Conservation (phyloP, 2,113 vertebrate genomes). For the Poeciliopsis retropinna region DNA sequence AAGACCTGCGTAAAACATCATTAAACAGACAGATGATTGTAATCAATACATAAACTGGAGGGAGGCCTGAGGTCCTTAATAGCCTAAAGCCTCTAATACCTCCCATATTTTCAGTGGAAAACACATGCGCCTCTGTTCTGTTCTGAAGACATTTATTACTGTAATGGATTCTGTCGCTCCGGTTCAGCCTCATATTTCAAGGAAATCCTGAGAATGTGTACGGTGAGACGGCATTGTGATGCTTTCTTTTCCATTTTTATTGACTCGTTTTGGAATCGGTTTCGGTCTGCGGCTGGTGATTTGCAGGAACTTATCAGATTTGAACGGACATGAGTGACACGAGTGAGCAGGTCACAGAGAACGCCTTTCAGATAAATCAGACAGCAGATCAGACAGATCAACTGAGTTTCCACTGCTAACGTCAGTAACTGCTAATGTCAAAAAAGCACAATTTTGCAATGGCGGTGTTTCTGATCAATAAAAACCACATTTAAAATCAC, state of each 20-base stretch:
- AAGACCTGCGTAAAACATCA: constrained; percentile 29
- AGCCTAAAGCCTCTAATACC: constrained; percentile 12
- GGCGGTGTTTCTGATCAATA: too few species aligned
- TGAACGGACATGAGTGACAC: too few species aligned
- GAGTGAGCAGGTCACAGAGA: too few species aligned
- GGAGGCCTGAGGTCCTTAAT: constrained; percentile 4
- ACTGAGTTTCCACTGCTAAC: too few species aligned
- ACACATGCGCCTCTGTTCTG: background rate
- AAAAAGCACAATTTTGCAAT: too few species aligned
- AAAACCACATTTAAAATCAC: too few species aligned
- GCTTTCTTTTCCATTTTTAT: background rate
- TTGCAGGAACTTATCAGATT: background rate
- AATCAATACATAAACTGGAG: constrained; percentile 36
- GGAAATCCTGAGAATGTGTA: background rate
- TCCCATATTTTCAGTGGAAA: constrained; percentile 14
- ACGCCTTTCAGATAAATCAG: too few species aligned
- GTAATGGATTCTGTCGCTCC: constrained; percentile 18
- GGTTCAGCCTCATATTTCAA: background rate
- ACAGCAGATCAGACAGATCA: too few species aligned
- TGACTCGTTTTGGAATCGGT: background rate
- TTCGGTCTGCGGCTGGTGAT: background rate
- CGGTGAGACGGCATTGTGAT: background rate
- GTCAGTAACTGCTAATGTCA: too few species aligned
- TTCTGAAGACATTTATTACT: constrained; percentile 17
- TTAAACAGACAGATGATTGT: constrained; percentile 31